Evolutionary conservation across 2,888 invertebrate species (phyloP).

Genomic region (Pyrocoelia pectoralis): DNA sequence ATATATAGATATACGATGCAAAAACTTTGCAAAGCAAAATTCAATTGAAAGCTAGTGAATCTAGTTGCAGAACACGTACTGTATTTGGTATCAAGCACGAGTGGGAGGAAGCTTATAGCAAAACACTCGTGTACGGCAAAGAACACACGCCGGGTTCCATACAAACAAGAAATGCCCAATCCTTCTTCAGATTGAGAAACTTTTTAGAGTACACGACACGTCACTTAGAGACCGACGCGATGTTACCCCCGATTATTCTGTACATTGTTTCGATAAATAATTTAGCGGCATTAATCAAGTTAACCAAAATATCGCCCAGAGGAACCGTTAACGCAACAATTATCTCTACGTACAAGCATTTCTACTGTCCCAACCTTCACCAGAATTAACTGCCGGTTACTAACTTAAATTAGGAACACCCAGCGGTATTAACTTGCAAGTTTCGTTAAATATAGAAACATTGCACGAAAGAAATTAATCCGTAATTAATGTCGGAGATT

Average conservation of each 20-base stretch:
- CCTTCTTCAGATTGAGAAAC: slow-evolving; percentile 26
- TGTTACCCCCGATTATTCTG: background rate
- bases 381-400: background rate
- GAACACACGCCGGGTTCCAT: slow-evolving; percentile 33
- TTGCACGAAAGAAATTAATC: background rate
- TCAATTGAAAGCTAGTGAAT: slow-evolving; percentile 37
- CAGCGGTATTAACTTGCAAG: background rate
- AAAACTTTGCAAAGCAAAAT: slow-evolving; percentile 42
- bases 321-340: background rate
- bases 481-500: no score
- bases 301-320: background rate
- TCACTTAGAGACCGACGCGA: slow-evolving; percentile 24
- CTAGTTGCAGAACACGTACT: slow-evolving; percentile 49
- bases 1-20: slow-evolving; percentile 23
- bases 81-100: slow-evolving; percentile 45
- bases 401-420: slow-evolving; percentile 1
- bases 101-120: slow-evolving; percentile 47
- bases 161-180: slow-evolving; percentile 29
- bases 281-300: background rate
- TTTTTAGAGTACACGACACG: slow-evolving; percentile 19
- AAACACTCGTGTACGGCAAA: slow-evolving; percentile 40
- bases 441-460: background rate
- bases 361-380: background rate
- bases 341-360: background rate
- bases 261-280: background rate